phyloP scores from a whole-genome alignment of 2,888 invertebrate species.

The Limnephilus lunatus region DNA sequence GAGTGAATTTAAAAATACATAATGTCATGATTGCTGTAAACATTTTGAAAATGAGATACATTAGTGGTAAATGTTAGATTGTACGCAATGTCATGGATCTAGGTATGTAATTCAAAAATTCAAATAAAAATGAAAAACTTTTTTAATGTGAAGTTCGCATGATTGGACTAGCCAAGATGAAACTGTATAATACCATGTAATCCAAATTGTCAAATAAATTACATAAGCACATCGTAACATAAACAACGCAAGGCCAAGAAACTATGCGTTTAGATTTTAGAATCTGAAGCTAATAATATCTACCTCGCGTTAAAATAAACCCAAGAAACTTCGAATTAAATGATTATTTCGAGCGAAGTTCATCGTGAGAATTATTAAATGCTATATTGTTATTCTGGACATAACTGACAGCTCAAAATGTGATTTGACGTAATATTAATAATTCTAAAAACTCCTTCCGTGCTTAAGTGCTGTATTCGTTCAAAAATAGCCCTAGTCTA shows the following conservation, averaged over 20 bases:
- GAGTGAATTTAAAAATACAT: background rate
- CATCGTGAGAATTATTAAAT: background rate
- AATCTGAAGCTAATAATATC: background rate
- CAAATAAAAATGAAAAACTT: background rate
- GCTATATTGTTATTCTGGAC: background rate
- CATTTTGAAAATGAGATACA: background rate
- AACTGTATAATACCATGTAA: background rate
- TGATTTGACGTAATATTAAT: background rate
- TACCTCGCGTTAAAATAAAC: background rate
- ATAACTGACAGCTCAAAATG: conserved; percentile 2
- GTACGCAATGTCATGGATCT: too few relatives aligned
- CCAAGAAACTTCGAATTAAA: background rate
- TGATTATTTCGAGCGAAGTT: background rate
- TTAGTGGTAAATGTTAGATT: background rate
- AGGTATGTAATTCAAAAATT: too few relatives aligned
- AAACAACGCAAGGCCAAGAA: background rate
- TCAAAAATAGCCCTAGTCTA: background rate
- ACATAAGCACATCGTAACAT: background rate
- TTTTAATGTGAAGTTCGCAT: background rate
- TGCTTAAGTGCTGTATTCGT: background rate
- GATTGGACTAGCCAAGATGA: background rate
- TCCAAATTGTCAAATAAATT: background rate
- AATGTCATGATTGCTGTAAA: background rate
- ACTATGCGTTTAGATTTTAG: background rate
- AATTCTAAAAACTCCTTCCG: background rate